Percentiles rank a stretch among this genome's conserved stretches.
Conservation (phyloP, 2,113 vertebrate species). For the Pitta sordida region DNA sequence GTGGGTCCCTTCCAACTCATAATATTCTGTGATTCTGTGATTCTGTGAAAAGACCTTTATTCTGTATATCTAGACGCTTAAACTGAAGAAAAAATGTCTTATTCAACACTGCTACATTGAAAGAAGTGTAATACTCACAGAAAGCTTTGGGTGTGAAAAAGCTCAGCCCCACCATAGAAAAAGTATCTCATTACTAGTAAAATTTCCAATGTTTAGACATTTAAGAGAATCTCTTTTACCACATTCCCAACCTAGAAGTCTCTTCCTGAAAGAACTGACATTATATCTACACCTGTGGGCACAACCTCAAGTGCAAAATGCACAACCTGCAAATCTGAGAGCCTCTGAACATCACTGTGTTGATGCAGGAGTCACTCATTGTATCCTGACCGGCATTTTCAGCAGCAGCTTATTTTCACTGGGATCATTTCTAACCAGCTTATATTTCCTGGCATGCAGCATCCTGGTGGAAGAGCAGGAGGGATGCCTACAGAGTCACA, state of each 20-base stretch:
- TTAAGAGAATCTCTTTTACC: neutral
- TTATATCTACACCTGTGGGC: neutral
- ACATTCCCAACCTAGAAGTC: neutral
- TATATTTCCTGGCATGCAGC: neutral
- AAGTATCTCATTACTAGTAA: neutral
- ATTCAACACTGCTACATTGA: neutral
- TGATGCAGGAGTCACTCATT: rapidly evolving
- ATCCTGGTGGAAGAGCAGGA: neutral
- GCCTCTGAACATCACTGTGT: rapidly evolving
- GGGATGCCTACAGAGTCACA: rapidly evolving
- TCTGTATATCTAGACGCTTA: neutral
- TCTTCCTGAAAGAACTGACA: neutral
- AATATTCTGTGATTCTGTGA: too few species aligned
- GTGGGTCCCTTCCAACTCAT: too few species aligned
- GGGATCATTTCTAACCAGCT: too few species aligned
- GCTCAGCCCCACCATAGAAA: neutral
- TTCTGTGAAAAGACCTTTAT: neutral
- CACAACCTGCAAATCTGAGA: neutral
- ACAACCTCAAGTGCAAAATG: neutral
- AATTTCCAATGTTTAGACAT: neutral
- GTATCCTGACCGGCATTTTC: rapidly evolving
- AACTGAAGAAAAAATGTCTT: neutral
- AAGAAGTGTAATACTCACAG: neutral
- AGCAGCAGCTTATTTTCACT: neutral
- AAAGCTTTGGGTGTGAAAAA: neutral